Conservation (phyloP, 2,888 invertebrate species). For the Drosophila mimica region DNA sequence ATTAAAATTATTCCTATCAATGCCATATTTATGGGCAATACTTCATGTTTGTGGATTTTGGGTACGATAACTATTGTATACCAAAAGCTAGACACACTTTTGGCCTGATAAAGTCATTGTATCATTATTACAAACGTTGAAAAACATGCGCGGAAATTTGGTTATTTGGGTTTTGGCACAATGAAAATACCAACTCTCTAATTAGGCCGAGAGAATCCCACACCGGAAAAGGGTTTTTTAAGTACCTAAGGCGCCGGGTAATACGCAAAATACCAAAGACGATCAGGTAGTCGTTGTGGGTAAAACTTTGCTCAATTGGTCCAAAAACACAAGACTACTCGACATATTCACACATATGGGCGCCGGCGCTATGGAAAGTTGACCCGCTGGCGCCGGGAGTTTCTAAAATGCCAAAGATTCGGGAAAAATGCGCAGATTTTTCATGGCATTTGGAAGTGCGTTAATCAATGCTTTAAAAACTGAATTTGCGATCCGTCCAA, state of each 20-base stretch:
- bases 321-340: not conserved
- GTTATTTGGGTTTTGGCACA: slow-evolving; percentile 77
- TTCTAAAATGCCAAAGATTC: slow-evolving; percentile 42
- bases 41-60: not conserved
- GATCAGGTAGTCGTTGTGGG: slow-evolving; percentile 44
- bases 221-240: slow-evolving; percentile 80
- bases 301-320: slow-evolving; percentile 63
- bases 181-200: slow-evolving; percentile 77
- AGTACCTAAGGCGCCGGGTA: slow-evolving; percentile 75
- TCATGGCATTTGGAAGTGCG: slow-evolving; percentile 52
- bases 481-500: slow-evolving; percentile 2
- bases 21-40: slow-evolving; percentile 1
- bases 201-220: slow-evolving; percentile 70
- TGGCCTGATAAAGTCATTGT: slow-evolving; percentile 43
- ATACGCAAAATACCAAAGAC: slow-evolving; percentile 34
- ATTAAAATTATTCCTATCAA: not conserved
- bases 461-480: slow-evolving; percentile 53
- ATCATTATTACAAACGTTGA: slow-evolving; percentile 28
- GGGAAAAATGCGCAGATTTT: slow-evolving; percentile 67
- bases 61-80: not conserved
- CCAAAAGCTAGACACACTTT: slow-evolving; percentile 28
- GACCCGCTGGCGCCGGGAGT: slow-evolving; percentile 68
- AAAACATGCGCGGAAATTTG: slow-evolving; percentile 68
- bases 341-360: slow-evolving; percentile 62
- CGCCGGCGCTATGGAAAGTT: slow-evolving; percentile 61